phyloP scores from a whole-genome alignment of 1,140 invertebrate species.

The Drosophila elegans region DNA sequence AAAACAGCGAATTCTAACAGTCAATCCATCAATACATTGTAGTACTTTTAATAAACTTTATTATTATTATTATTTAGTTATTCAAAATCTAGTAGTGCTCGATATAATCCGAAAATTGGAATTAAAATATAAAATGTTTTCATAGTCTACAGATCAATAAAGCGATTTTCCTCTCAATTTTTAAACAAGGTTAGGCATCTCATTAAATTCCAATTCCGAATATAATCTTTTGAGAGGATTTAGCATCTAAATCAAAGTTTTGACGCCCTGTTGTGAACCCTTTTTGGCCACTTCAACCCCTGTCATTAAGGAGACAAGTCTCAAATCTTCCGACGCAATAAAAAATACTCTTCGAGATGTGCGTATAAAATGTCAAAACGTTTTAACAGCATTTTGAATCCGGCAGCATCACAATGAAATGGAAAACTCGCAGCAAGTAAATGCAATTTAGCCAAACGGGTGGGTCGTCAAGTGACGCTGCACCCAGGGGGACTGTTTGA shows the following conservation, averaged over 20 bases:
- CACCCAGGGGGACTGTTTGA: constrained; percentile 82
- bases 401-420: constrained; percentile 59
- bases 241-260: constrained; percentile 69
- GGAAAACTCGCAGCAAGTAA: constrained; percentile 68
- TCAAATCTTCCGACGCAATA: constrained; percentile 50
- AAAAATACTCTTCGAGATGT: constrained; percentile 43
- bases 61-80: no score
- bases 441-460: constrained; percentile 71
- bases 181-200: neutral
- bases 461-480: constrained; percentile 66
- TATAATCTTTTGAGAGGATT: constrained; percentile 49
- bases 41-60: no score
- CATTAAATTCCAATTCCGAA: constrained; percentile 32
- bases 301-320: constrained; percentile 19
- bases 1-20: no score
- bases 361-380: constrained; percentile 81
- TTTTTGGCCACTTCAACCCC: constrained; percentile 25
- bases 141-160: neutral
- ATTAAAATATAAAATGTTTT: no score
- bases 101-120: no score
- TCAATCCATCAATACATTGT: no score
- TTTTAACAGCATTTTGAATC: constrained; percentile 55
- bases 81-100: no score
- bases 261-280: constrained; percentile 60
- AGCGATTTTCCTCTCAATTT: neutral